Evolutionary conservation across 2,888 invertebrate genomes (phyloP).

Genomic region (Perizoma affinitatum): DNA sequence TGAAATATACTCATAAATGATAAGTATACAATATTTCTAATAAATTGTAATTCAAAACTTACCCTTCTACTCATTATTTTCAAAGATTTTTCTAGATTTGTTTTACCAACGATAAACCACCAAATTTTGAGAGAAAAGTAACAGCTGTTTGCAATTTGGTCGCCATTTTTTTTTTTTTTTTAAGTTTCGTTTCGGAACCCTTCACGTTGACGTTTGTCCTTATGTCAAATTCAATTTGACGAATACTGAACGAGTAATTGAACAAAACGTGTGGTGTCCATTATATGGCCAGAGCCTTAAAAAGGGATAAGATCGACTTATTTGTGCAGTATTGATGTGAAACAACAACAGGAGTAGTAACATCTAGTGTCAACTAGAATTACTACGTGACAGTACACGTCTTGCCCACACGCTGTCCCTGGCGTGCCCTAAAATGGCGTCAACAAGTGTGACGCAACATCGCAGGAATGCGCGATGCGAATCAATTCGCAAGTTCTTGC

Average conservation of each 20-base stretch:
- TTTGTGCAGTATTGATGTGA: no score
- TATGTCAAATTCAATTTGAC: constrained; percentile 14
- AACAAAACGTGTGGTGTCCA: constrained; percentile 21
- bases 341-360: no score
- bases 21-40: constrained; percentile 29
- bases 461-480: no score
- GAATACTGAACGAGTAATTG: constrained; percentile 16
- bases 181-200: constrained; percentile 6
- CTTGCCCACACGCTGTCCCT: no score
- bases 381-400: no score
- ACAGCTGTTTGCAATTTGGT: constrained; percentile 14
- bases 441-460: no score
- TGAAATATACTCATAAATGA: constrained; percentile 24
- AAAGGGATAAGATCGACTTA: no score
- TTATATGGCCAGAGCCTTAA: constrained; percentile 20
- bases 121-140: constrained; percentile 13
- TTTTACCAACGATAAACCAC: constrained; percentile 19
- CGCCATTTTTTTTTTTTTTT: constrained; percentile 13
- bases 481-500: no score
- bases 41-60: constrained; percentile 31
- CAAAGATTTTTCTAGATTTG: constrained; percentile 25
- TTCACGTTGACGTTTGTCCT: constrained; percentile 7
- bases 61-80: constrained; percentile 31
- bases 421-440: no score
- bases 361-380: no score